A percentile compares a stretch with the other conserved stretches of the same genome.
These are phyloP conservation scores for Thunnus maccoyii DNA, from an alignment of 2,113 vertebrate species.

Conservation along the genomic window DNA sequence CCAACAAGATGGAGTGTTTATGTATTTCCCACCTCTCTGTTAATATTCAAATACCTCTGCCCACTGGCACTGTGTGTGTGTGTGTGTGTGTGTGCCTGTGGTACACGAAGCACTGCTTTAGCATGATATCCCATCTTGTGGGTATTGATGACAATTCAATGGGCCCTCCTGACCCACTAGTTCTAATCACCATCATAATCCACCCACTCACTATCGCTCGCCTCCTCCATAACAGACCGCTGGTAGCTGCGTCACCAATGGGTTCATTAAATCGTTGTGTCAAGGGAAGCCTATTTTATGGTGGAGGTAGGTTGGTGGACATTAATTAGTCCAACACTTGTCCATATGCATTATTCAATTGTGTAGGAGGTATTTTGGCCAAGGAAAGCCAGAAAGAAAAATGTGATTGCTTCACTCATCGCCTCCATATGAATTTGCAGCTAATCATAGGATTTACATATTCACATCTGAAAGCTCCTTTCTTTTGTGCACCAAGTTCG, in stretches of 20 bases:
- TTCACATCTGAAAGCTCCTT: slow-evolving; percentile 31
- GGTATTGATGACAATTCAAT: slow-evolving; percentile 68
- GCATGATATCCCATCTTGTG: slow-evolving; percentile 51
- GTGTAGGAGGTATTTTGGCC: slow-evolving; percentile 80
- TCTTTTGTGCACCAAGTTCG: neutral
- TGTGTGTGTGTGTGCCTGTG: slow-evolving; percentile 3
- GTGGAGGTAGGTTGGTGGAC: slow-evolving; percentile 67
- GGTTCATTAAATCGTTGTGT: slow-evolving; percentile 65
- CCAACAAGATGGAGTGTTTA: slow-evolving; percentile 79
- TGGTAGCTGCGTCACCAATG: slow-evolving; percentile 52
- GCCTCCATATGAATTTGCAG: slow-evolving; percentile 58
- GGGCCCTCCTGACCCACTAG: slow-evolving; percentile 62
- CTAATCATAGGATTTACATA: slow-evolving; percentile 45
- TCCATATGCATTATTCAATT: slow-evolving; percentile 82
- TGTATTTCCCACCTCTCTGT: slow-evolving; percentile 67
- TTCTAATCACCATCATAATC: slow-evolving; percentile 73
- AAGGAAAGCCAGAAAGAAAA: slow-evolving; percentile 55
- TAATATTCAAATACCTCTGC: slow-evolving; percentile 74
- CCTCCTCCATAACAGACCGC: slow-evolving; percentile 57
- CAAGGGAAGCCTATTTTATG: slow-evolving; percentile 65
- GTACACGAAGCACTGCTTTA: slow-evolving; percentile 21
- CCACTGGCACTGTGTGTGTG: slow-evolving; percentile 29
- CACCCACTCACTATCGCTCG: slow-evolving; percentile 58
- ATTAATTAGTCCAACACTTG: slow-evolving; percentile 83
- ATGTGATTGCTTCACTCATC: slow-evolving; percentile 56